These are phyloP conservation scores for Acromyrmex heyeri DNA, from an alignment of 1,140 invertebrate genomes.

Conservation along the genomic window DNA sequence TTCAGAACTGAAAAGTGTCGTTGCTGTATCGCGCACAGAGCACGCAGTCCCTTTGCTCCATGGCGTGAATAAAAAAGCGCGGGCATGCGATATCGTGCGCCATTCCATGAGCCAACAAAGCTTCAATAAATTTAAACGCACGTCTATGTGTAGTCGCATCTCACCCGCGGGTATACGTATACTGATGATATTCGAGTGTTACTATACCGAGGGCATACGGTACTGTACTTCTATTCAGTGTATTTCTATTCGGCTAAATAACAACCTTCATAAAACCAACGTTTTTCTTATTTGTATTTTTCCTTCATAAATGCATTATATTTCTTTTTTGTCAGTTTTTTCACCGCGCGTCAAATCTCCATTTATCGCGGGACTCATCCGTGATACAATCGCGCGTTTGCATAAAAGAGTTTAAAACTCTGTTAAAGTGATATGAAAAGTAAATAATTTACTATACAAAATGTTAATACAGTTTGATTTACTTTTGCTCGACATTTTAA, in stretches of 20 bases:
- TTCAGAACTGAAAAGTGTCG: slow-evolving; percentile 51
- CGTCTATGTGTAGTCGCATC: not conserved
- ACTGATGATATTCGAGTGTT: slow-evolving; percentile 34
- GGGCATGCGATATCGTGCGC: not conserved
- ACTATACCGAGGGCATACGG: not conserved
- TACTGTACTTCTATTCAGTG: too few relatives aligned
- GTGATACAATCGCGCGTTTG: not conserved
- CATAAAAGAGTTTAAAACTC: not conserved
- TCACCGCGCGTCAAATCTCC: not conserved
- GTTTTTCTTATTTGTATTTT: slow-evolving; percentile 18
- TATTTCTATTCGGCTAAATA: not conserved
- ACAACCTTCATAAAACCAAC: not conserved
- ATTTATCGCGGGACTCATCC: not conserved
- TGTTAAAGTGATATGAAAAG: not conserved
- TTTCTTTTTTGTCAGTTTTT: not conserved
- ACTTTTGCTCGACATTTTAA: not conserved
- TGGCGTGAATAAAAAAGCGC: slow-evolving; percentile 45
- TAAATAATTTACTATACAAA: not conserved
- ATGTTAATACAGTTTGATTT: not conserved
- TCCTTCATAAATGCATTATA: not conserved
- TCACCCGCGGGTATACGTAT: not conserved
- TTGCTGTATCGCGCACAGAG: slow-evolving; percentile 21
- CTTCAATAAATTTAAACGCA: slow-evolving; percentile 54
- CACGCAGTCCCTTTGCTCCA: slow-evolving; percentile 19
- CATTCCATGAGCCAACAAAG: slow-evolving; percentile 31